Evolutionary conservation across 2,113 vertebrate genomes (phyloP), one percentile per base, ranked within the genome.

Genomic region (Blennius ocellaris): DNA sequence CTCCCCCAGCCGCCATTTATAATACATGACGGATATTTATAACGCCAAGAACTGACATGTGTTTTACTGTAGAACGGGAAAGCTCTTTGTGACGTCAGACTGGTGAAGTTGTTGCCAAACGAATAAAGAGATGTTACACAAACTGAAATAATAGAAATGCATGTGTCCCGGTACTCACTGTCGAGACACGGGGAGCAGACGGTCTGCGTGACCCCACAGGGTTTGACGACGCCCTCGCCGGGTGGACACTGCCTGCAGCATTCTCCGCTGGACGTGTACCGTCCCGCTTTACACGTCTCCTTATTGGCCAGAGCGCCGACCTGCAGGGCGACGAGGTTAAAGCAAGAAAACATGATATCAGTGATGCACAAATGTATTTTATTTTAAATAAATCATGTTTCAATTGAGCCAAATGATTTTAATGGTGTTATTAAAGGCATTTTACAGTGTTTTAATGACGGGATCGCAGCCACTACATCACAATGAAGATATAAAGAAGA

Each of bases 161-260:
- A 30, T 30, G 21, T 30, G 2, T 43, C 70, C 61, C 54, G 3
- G 58, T 89, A 96, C 97, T 97, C 82, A 99, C 97, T 99, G 94
- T 99, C 97, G 61, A 96, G 91, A 84, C 97, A 99, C 15, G 95
- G 94, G 55, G 93, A 86, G 1, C 97, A 99, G 54, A 93, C 85
- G 0, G 97, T 97, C 93, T 99, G 96, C 57, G 92, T 93, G 69
- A 11, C 81, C 63, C 96, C 96, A 0, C 97, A 99, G 7, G 84
- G 89, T 78, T 89, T 89, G 68, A 81, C 14, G 60, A 98, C 92
- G 0, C 97, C 97, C 73, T 99, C 97, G 0, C 97, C 97, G 6
- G 95, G 91, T 69, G 87, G 94, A 84, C 97, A 99, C 83, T 94
- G 83, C 71, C 55, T 88, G 82, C 97, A 99, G 89, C 97, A 99